A percentile compares a stretch with the other conserved stretches of the same genome.
phyloP scores from a whole-genome alignment of 30 jellyfish, hydroid and myxozoan species.

The Aurelia aurita region DNA sequence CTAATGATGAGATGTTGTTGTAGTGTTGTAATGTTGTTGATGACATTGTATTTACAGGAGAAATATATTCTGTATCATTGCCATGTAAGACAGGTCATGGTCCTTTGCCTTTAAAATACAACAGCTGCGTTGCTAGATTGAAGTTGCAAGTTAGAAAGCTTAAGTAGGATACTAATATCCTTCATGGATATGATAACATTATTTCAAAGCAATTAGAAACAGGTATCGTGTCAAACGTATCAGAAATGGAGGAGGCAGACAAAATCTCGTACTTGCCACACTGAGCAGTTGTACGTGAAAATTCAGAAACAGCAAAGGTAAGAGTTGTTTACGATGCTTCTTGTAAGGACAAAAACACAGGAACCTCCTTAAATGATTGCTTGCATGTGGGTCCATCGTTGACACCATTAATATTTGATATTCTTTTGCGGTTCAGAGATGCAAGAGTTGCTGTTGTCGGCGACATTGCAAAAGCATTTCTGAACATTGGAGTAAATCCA shows the following conservation, averaged over 20 bases:
- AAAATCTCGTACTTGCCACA: constrained; percentile 41
- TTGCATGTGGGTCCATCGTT: constrained; percentile 17
- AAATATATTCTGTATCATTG: constrained; percentile 32
- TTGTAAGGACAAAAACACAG: constrained; percentile 15
- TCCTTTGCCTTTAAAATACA: constrained; percentile 34
- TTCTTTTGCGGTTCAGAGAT: constrained; percentile 45
- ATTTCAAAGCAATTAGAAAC: constrained; percentile 30
- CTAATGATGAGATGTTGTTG: constrained; percentile 14
- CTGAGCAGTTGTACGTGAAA: constrained; percentile 26
- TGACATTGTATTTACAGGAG: constrained; percentile 43
- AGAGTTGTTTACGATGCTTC: constrained; percentile 71
- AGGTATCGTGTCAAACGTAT: constrained; percentile 36
- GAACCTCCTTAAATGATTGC: constrained; percentile 48
- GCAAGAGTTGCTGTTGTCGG: constrained; percentile 29
- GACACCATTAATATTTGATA: constrained; percentile 23
- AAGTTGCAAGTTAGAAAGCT: constrained; percentile 13
- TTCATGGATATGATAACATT: constrained; percentile 15
- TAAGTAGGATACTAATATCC: constrained; percentile 14
- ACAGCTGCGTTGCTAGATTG: constrained; percentile 34
- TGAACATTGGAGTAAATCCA: constrained; percentile 44
- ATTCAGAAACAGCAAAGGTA: constrained; percentile 62
- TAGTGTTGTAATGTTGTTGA: too few species aligned
- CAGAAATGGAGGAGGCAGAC: constrained; percentile 51
- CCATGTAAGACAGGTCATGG: constrained; percentile 71
- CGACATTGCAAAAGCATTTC: constrained; percentile 52